Percentiles rank a stretch among this genome's conserved stretches.
Conservation (phyloP, 2,888 invertebrate genomes). For the Orthonevra nobilis region DNA sequence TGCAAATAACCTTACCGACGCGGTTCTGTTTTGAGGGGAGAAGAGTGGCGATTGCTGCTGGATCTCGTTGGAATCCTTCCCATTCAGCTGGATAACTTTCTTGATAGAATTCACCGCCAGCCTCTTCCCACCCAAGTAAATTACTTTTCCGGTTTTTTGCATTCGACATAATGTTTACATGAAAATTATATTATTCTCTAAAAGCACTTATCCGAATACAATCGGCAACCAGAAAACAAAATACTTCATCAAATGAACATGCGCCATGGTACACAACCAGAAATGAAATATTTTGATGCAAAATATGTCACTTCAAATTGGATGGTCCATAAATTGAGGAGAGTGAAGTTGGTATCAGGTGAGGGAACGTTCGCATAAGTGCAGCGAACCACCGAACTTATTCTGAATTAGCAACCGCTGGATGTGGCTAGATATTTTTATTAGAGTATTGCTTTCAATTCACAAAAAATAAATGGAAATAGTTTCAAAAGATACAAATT, state of each 20-base stretch:
- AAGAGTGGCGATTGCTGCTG: constrained; percentile 87
- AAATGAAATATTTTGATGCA: constrained; percentile 14
- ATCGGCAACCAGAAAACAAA: constrained; percentile 31
- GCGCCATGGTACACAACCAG: constrained; percentile 13
- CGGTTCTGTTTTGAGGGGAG: constrained; percentile 90
- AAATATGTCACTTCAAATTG: constrained; percentile 29
- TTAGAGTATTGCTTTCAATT: too few species aligned
- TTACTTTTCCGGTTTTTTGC: constrained; percentile 74
- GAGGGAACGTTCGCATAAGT: too few species aligned
- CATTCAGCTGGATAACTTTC: constrained; percentile 89
- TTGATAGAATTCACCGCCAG: constrained; percentile 91
- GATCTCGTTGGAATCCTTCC: constrained; percentile 87
- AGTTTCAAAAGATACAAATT: too few species aligned
- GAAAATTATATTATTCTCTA: constrained; percentile 21
- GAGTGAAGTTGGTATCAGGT: too few species aligned
- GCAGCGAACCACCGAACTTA: too few species aligned
- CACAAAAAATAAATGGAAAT: too few species aligned
- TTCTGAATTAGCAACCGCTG: too few species aligned
- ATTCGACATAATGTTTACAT: constrained; percentile 62
- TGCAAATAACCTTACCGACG: constrained; percentile 81
- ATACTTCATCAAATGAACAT: constrained; percentile 25
- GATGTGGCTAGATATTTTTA: too few species aligned
- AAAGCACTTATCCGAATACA: constrained; percentile 31
- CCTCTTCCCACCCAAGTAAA: constrained; percentile 90
- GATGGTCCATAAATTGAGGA: too few species aligned